Base-by-base conservation (phyloP, 1,140 invertebrate species). In the Aplysia californica region DNA sequence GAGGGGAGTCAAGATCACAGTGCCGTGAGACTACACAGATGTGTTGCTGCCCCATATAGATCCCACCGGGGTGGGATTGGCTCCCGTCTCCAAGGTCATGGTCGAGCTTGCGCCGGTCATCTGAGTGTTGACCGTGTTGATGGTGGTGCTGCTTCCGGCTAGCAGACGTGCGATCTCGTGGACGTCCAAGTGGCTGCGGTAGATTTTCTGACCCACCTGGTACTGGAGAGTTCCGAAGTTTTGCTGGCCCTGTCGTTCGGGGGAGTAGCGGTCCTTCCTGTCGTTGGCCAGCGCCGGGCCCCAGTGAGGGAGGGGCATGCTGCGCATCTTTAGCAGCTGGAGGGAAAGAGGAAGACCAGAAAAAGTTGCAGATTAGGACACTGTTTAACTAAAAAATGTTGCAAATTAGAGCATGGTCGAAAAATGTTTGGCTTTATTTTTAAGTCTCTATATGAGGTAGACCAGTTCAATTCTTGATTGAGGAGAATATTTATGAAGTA, bases 261-360 rank as follows among this genome's bases (percentile, higher is more conserved):
- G 6, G 55, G 65, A 69, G 55, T 75, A 78, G 39, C 71, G 41
- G 23, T 80, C 78, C 39, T 68, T 75, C 41, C 78, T 73, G 26
- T 83, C 64, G n/a, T 35, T 74, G 18, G 75, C 72, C 41, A 75
- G 36, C 3, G 79, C 76, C 5, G 81, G 81, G 56, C 81, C 81
- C 81, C 81, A 84, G 3, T 76, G 73, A 21, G 78, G 78, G n/a
- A 82, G 65, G 29, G 83, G 81, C 29, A 79, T 68, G 59, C 78
- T 74, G 10, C 77, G 68, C 23, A 80, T 64, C 29, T 70, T 79
- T 61, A 82, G 66, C 23, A 82, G 64, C 83, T 84, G 76, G 18
- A 64, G 61, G 3, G 61, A 38, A 67, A n/a, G n/a, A n/a, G n/a
- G n/a, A n/a, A n/a, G n/a, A n/a, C n/a, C n/a, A n/a, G n/a, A 4